Conservation (phyloP, 1,140 invertebrate species). For the Calliphora vicina region DNA sequence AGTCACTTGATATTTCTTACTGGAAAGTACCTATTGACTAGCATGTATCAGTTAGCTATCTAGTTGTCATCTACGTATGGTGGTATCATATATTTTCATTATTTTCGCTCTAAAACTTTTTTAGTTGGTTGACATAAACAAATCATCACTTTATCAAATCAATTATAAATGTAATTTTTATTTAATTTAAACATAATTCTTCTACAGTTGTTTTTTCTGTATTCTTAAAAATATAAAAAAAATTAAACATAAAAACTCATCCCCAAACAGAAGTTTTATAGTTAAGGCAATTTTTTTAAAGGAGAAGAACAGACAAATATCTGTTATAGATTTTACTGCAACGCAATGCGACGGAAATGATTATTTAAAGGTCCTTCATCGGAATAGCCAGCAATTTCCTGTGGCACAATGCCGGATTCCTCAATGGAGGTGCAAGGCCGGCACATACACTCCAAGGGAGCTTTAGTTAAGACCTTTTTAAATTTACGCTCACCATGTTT, state of each 20-base stretch:
- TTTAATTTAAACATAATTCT: too few species aligned
- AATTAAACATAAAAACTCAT: background rate
- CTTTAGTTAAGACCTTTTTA: slow-evolving; percentile 88
- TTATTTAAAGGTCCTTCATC: slow-evolving; percentile 79
- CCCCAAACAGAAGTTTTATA: background rate
- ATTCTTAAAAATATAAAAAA: too few species aligned
- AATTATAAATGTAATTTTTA: too few species aligned
- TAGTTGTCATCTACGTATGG: too few species aligned
- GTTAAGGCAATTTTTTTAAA: background rate
- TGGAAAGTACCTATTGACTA: too few species aligned
- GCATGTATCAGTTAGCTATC: too few species aligned
- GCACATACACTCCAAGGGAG: slow-evolving; percentile 92
- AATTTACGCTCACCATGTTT: slow-evolving; percentile 85
- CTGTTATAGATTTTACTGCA: slow-evolving; percentile 52
- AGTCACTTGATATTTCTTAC: too few species aligned
- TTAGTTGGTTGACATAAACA: too few species aligned
- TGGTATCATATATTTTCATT: too few species aligned
- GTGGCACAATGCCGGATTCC: slow-evolving; percentile 85
- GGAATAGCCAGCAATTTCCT: slow-evolving; percentile 88
- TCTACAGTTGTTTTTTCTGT: too few species aligned
- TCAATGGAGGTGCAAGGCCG: slow-evolving; percentile 89
- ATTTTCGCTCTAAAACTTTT: too few species aligned
- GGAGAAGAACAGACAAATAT: background rate
- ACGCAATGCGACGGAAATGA: slow-evolving; percentile 72
- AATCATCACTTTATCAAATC: too few species aligned